Evolutionary conservation across 2,113 vertebrate species (phyloP), one percentile per base, ranked within the genome.

Genomic region (Nanorana parkeri): DNA sequence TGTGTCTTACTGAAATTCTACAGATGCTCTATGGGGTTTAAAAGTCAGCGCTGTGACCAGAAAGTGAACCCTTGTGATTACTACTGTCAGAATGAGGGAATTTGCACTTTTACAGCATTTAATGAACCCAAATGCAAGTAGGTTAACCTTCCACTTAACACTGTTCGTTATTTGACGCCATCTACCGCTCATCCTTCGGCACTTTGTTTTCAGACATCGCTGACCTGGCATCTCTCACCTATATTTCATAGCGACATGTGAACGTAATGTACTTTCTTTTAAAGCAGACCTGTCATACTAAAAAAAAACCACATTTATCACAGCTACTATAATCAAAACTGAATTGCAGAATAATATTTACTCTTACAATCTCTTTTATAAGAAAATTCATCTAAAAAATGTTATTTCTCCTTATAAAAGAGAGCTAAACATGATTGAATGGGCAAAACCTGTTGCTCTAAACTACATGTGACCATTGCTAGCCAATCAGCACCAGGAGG

Each of bases 11-110:
- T 96, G 92, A 93, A 96, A 98, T 96, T 98, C 96, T 97, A 90
- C 97, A 99, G 98, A 96, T 99, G 98, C 94, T 98, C 97, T 92
- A 93, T 97, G 94, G 97, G 97, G 94, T 99, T 99, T 98, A 99
- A 98, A 98, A 99, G 95, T 96, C 97, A 98, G 95, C 98, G 97
- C 94, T 99, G 98, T 95, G 98, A 99, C 95, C 97, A 99, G 95
- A 97, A 97, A 96, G 95, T 97, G 93, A 99, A 99, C 95, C 98
- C 96, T 91, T 99, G 98, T 95, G 97, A 99, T 98, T 97, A 98
- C 97, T 99, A 98, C 97, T 99, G 98, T 98, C 98, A 99, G 96
- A 99, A 99, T 96, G 97, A 98, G 94, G 98, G 97, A 95, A 96
- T 98, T 95, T 99, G 98, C 96, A 95, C 97, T 95, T 96, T 99